These are phyloP conservation scores for Cyprinodon tularosa DNA, from an alignment of 2,113 vertebrate genomes.

Conservation along the genomic window DNA sequence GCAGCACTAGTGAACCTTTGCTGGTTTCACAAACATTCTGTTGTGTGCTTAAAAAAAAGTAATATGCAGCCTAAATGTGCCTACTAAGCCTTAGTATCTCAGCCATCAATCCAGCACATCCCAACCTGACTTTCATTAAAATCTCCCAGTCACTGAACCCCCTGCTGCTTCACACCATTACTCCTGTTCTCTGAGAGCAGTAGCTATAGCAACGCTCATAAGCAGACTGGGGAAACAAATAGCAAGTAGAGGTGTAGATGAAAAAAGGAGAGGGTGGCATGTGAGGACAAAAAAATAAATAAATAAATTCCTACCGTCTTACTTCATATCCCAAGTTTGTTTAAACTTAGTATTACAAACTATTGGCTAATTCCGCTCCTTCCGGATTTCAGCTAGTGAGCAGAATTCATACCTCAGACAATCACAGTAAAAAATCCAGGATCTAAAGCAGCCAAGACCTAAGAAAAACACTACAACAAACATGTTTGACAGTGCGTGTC, in stretches of 20 bases:
- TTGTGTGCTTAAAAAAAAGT: constrained; percentile 7
- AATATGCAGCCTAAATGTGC: neutral
- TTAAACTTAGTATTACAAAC: too few species aligned
- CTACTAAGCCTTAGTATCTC: neutral
- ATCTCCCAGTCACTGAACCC: constrained; percentile 28
- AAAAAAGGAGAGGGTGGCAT: neutral
- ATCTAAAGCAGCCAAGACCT: too few species aligned
- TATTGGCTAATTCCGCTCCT: too few species aligned
- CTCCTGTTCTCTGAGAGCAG: constrained; percentile 43
- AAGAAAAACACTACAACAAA: too few species aligned
- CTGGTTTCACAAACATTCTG: neutral
- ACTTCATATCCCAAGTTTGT: too few species aligned
- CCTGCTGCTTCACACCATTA: constrained; percentile 43
- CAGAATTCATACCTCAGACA: too few species aligned
- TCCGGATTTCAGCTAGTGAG: too few species aligned
- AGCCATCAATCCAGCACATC: constrained; percentile 39
- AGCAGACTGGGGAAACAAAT: constrained; percentile 35
- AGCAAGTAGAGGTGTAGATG: neutral
- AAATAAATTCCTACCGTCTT: neutral
- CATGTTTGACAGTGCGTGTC: too few species aligned
- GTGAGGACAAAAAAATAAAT: neutral
- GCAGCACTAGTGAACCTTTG: neutral
- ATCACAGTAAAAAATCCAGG: too few species aligned
- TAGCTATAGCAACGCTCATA: constrained; percentile 66
- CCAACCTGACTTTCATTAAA: constrained; percentile 59